Percentiles rank a stretch among this genome's conserved stretches.
phyloP scores from a whole-genome alignment of 2,888 invertebrate species.

The Incurvaria masculella region DNA sequence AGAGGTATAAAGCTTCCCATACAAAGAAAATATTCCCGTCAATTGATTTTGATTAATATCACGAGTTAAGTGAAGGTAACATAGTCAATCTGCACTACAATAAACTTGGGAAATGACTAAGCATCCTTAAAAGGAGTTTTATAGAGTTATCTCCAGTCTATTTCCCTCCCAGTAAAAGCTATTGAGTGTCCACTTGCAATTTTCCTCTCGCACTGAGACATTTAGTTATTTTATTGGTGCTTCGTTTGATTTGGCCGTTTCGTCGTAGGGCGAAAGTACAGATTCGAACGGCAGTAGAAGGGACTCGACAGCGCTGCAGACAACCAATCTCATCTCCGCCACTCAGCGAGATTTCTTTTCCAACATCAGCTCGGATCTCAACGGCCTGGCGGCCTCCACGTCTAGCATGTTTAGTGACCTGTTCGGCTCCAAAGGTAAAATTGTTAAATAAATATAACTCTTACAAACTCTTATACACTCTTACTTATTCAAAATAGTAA shows the following conservation, averaged over 20 bases:
- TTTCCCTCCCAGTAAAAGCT: too few relatives aligned
- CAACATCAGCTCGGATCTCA: constrained; percentile 88
- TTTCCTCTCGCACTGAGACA: too few relatives aligned
- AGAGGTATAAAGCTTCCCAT: too few relatives aligned
- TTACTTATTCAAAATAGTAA: too few relatives aligned
- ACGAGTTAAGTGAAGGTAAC: neutral
- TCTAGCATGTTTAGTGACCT: constrained; percentile 93
- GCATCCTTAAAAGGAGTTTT: too few relatives aligned
- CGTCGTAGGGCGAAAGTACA: constrained; percentile 43
- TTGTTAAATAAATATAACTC: constrained; percentile 6
- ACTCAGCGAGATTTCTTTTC: constrained; percentile 83
- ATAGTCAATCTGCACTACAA: neutral
- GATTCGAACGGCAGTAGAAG: constrained; percentile 42
- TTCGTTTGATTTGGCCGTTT: too few relatives aligned
- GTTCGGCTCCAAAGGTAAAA: constrained; percentile 72
- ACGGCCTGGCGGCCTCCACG: constrained; percentile 89
- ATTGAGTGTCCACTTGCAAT: too few relatives aligned
- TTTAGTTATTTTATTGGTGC: too few relatives aligned
- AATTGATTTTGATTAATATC: too few relatives aligned
- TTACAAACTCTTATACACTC: too few relatives aligned
- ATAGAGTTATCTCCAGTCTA: too few relatives aligned
- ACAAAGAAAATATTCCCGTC: too few relatives aligned
- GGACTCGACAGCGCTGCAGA: constrained; percentile 62
- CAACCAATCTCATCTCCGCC: constrained; percentile 62
- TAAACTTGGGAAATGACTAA: constrained; percentile 4